Conservation (phyloP, 2,888 invertebrate species). For the Stenodema calcarata region DNA sequence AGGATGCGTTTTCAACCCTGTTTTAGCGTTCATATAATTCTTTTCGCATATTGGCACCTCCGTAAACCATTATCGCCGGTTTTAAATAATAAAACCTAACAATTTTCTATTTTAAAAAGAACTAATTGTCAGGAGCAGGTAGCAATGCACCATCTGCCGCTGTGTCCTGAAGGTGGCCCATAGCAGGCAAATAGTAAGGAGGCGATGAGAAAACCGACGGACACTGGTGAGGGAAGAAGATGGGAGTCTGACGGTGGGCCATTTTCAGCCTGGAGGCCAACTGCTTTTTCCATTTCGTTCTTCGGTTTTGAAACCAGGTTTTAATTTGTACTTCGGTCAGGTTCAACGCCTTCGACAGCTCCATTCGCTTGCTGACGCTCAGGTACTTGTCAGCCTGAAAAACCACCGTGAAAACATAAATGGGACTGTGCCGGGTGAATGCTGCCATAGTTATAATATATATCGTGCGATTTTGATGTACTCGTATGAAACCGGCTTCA, state of each 20-base stretch:
- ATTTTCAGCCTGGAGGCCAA: slow-evolving; percentile 67
- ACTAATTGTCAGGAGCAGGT: neutral
- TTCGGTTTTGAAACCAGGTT: slow-evolving; percentile 94
- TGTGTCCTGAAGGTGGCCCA: neutral
- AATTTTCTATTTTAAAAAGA: neutral
- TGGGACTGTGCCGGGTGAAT: too few relatives aligned
- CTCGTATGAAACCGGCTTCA: too few relatives aligned
- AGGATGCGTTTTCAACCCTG: too few relatives aligned
- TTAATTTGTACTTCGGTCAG: slow-evolving; percentile 96
- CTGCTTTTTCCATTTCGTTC: slow-evolving; percentile 98
- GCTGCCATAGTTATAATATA: too few relatives aligned
- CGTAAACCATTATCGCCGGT: too few relatives aligned
- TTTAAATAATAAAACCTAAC: neutral
- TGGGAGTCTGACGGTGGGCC: slow-evolving; percentile 30
- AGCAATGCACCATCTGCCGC: neutral
- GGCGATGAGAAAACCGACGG: slow-evolving; percentile 21
- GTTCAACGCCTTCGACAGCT: slow-evolving; percentile 85
- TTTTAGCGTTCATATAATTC: too few relatives aligned
- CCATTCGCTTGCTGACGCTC: slow-evolving; percentile 93
- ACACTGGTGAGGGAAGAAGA: slow-evolving; percentile 44
- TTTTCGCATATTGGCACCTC: too few relatives aligned
- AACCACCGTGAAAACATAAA: too few relatives aligned
- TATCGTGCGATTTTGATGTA: too few relatives aligned
- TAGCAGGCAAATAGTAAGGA: slow-evolving; percentile 24
- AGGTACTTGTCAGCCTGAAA: slow-evolving; percentile 87